A percentile compares a stretch with the other conserved stretches of the same genome.
Evolutionary conservation across 2,888 invertebrate genomes (phyloP).

Genomic region (Watsonalla cultraria): DNA sequence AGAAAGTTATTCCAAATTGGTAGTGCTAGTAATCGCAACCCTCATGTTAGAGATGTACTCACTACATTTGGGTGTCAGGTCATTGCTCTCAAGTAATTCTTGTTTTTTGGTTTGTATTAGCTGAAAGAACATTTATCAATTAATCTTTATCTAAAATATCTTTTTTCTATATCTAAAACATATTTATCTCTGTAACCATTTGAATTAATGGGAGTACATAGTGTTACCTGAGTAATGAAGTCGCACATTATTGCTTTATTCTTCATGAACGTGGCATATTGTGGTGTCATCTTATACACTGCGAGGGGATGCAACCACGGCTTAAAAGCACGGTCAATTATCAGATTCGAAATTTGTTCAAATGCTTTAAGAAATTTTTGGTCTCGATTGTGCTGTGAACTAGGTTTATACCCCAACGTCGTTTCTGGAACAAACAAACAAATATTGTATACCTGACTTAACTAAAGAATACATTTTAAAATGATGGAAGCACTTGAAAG

Average conservation of each 20-base stretch:
- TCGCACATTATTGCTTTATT: conserved; percentile 15
- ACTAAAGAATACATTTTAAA: no score
- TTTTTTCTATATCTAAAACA: no score
- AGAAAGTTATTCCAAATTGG: no score
- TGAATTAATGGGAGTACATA: neutral
- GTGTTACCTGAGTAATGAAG: conserved; percentile 18
- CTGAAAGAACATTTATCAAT: conserved; percentile 3
- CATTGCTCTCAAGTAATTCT: conserved; percentile 2
- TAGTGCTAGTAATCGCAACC: no score
- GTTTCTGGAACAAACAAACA: conserved; percentile 15
- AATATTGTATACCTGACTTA: no score
- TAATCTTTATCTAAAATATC: no score
- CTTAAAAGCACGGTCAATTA: conserved; percentile 16
- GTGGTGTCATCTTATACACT: conserved; percentile 18
- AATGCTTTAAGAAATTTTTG: conserved; percentile 23
- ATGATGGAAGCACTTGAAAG: no score
- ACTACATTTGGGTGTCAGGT: conserved; percentile 3
- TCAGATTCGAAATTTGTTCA: conserved; percentile 9
- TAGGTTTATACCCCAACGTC: conserved; percentile 17
- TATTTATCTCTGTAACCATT: no score
- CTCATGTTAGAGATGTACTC: no score
- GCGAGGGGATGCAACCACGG: conserved; percentile 29
- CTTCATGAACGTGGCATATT: neutral
- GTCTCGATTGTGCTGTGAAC: conserved; percentile 11
- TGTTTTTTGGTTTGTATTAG: conserved; percentile 11